Evolutionary conservation across 2,888 invertebrate species (phyloP), one percentile per base, ranked within the genome.

Genomic region (Dendrolimus pini): DNA sequence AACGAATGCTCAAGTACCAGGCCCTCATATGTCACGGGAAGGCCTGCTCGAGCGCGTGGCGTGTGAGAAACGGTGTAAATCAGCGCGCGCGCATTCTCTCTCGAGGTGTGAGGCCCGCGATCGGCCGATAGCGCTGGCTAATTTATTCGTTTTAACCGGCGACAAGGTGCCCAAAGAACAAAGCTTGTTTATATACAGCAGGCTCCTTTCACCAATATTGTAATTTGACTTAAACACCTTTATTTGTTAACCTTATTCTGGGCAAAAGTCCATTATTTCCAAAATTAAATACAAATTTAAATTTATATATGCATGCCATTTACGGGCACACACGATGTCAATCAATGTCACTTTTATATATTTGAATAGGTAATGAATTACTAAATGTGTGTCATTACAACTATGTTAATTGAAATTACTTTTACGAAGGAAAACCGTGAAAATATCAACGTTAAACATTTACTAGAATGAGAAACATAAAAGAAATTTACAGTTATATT

Each of bases 81-180:
- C 86, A 83, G 72, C 65, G 62, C 67, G 62, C 67, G 71, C 73
- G 78, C 85, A 87, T 88, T 84, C 88, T 30, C 88, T 73, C 64
- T 76, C 89, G 86, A 90, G 89, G 90, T 90, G 90, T 89, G 89
- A 90, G 89, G 89, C 86, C 85, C 80, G 69, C 85, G 89, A 89
- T 90, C 82, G 72, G 69, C 78, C 78, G 90, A 90, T 90, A 90
- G 81, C 78, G 75, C 73, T 70, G 68, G 78, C 80, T 89, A 90
- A 89, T 89, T 90, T 90, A 90, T 90, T 81, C 83, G 86, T 86
- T 88, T 88, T 88, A 89, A 85, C 81, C 85, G 87, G 82, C 83
- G 87, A 89, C 89, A 89, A 85, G 86, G 82, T 80, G 79, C 82
- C 78, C 77, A 47, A 47, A 9, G 47, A 47, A 47, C 47, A 47